A percentile compares a stretch with the other conserved stretches of the same genome.
phyloP scores from a whole-genome alignment of 2,113 vertebrate genomes.

The Microtus pennsylvanicus region DNA sequence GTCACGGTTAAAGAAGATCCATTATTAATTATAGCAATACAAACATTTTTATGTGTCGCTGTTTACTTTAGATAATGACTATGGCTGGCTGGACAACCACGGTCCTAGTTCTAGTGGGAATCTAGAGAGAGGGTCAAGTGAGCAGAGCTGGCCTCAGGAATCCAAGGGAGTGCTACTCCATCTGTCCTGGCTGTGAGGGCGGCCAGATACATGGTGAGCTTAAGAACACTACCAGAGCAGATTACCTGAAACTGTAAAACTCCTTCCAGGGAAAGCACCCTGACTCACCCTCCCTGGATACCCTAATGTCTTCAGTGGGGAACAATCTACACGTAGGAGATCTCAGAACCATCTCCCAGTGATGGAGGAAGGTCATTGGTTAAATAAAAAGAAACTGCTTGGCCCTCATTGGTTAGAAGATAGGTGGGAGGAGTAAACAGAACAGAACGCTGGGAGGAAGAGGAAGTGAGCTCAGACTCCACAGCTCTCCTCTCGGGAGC shows the following conservation, averaged over 20 bases:
- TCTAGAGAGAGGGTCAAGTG: background rate
- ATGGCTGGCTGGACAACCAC: background rate
- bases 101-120: background rate
- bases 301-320: background rate
- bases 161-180: background rate
- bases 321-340: background rate
- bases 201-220: accelerated
- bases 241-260: background rate
- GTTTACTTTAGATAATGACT: background rate
- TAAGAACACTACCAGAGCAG: background rate
- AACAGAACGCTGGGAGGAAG: too few relatives aligned
- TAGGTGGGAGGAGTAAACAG: too few relatives aligned
- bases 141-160: background rate
- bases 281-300: background rate
- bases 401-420: too few relatives aligned
- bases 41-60: accelerated
- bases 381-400: too few relatives aligned
- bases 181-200: background rate
- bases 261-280: background rate
- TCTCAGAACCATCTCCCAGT: background rate
- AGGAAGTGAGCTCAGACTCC: too few relatives aligned
- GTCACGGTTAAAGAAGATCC: background rate
- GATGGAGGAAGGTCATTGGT: too few relatives aligned
- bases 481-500: too few relatives aligned
- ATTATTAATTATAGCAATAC: background rate